Conservation (phyloP, 2,888 invertebrate genomes). For the Dryomyza anilis region DNA sequence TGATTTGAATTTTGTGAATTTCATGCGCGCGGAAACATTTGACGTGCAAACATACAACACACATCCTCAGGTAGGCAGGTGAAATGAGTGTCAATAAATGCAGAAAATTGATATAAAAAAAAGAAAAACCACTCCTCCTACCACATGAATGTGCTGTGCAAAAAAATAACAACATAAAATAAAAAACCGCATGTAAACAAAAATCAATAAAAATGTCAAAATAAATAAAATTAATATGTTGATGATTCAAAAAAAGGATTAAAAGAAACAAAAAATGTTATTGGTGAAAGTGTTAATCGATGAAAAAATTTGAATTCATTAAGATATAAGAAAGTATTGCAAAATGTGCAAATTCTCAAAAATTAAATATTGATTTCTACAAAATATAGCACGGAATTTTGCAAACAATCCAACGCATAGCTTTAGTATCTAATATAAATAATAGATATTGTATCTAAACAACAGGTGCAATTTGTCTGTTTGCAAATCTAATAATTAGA, state of each 20-base stretch:
- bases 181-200: neutral
- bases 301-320: neutral
- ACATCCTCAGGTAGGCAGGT: slow-evolving; percentile 24
- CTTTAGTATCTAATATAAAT: no score
- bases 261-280: no score
- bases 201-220: neutral
- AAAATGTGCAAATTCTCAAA: no score
- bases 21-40: neutral
- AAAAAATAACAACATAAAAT: neutral
- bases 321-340: neutral
- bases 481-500: neutral
- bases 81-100: slow-evolving; percentile 3
- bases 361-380: no score
- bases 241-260: no score
- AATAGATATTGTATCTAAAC: no score
- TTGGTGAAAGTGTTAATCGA: neutral
- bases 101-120: neutral
- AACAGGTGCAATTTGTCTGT: no score
- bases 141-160: neutral
- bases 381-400: no score
- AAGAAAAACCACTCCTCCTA: neutral
- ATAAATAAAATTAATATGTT: no score
- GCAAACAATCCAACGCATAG: no score
- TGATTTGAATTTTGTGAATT: neutral
- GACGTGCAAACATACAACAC: neutral